A percentile compares a stretch with the other conserved stretches of the same genome.
phyloP scores from a whole-genome alignment of 1,140 invertebrate genomes.

The Sweltsa coloradensis region DNA sequence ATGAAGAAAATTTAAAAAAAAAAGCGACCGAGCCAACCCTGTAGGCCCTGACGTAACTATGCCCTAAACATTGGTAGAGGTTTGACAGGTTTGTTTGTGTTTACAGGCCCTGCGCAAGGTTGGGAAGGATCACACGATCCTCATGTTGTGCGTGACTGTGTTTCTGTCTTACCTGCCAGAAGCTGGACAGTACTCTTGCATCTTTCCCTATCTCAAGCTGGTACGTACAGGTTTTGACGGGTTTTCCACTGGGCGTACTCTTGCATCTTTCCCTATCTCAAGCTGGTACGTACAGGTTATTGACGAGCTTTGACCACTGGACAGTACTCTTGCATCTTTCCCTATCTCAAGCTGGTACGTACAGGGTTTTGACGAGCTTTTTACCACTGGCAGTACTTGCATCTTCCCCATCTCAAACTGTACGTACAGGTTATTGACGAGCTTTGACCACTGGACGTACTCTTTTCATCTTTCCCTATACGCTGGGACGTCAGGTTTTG shows the following conservation, averaged over 20 bases:
- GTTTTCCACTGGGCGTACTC: no score
- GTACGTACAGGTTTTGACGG: no score
- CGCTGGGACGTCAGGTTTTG: slow-evolving; percentile 65
- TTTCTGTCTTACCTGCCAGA: slow-evolving; percentile 98
- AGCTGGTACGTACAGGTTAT: slow-evolving; percentile 61
- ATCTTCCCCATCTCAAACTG: slow-evolving; percentile 28
- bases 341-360: slow-evolving; percentile 86
- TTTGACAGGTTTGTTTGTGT: no score
- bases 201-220: slow-evolving; percentile 97
- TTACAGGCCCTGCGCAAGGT: slow-evolving; percentile 78
- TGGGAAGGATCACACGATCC: slow-evolving; percentile 88
- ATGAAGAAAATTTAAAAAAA: no score
- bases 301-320: no score
- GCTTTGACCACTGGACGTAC: slow-evolving; percentile 98
- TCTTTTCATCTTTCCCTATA: slow-evolving; percentile 99
- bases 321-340: slow-evolving; percentile 99
- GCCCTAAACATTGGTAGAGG: slow-evolving; percentile 1
- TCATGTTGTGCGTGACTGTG: slow-evolving; percentile 94
- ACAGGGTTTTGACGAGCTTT: background rate
- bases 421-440: no score
- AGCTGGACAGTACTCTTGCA: slow-evolving; percentile 97
- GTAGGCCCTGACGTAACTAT: no score
- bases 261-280: slow-evolving; percentile 99
- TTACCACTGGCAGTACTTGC: background rate
- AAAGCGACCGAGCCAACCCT: no score